Evolutionary conservation across 2,113 vertebrate species (phyloP).

Genomic region (Piliocolobus tephrosceles): DNA sequence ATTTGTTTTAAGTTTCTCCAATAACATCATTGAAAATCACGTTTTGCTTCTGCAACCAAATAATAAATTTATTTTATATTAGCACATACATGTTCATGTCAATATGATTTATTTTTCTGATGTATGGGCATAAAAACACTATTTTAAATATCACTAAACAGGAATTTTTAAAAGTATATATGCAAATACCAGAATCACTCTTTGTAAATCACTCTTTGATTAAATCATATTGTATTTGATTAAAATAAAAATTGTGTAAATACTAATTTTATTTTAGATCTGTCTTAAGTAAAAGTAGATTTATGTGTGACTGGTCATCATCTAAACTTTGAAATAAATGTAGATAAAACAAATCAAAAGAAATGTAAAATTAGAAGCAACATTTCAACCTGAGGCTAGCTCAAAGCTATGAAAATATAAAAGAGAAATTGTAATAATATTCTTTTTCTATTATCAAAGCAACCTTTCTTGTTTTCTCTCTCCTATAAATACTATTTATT

Average conservation of each 20-base stretch:
- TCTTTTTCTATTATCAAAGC: neutral
- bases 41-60: constrained; percentile 41
- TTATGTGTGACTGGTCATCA: neutral
- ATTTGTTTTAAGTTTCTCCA: constrained; percentile 55
- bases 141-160: constrained; percentile 43
- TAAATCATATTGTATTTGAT: neutral
- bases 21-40: constrained; percentile 57
- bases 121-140: neutral
- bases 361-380: neutral
- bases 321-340: constrained; percentile 16
- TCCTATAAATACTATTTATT: constrained; percentile 33
- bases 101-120: constrained; percentile 34
- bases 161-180: neutral
- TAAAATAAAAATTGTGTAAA: neutral
- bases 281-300: neutral
- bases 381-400: neutral
- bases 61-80: constrained; percentile 37
- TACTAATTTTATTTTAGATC: neutral
- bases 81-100: neutral
- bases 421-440: constrained; percentile 7
- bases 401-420: constrained; percentile 24
- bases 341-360: neutral
- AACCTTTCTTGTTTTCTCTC: neutral
- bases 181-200: neutral
- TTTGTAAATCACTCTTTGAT: too few relatives aligned